These are phyloP conservation scores for Amphibalanus amphitrite DNA, from an alignment of 1,140 invertebrate species.

Conservation along the genomic window DNA sequence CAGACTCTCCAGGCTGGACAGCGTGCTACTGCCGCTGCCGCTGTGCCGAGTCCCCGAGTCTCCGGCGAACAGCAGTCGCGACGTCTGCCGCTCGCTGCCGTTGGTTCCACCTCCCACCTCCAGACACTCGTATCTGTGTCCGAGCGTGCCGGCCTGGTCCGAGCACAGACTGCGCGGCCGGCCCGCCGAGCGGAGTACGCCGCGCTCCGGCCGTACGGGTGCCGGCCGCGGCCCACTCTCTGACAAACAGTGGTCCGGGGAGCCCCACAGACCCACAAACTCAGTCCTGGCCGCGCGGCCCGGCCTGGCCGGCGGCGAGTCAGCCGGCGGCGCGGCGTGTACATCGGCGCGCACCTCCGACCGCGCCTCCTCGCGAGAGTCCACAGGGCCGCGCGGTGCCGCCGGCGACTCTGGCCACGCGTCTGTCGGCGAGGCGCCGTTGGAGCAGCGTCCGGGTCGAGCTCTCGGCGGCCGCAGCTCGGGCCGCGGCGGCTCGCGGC, in stretches of 20 bases:
- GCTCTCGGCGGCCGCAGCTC: not conserved
- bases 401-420: not conserved
- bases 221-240: not conserved
- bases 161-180: not conserved
- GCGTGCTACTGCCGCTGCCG: constrained; percentile 24
- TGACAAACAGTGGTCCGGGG: no score
- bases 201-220: not conserved
- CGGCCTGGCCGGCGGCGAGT: no score
- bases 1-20: constrained; percentile 57
- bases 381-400: no score
- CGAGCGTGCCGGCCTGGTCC: not conserved
- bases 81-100: no score
- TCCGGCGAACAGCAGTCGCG: not conserved
- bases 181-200: not conserved
- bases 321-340: not conserved
- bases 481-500: no score
- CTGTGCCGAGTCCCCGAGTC: not conserved
- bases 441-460: not conserved
- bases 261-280: not conserved
- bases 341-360: not conserved
- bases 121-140: not conserved
- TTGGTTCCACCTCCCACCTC: not conserved
- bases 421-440: not conserved
- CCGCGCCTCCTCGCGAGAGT: no score
- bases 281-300: not conserved